phyloP scores from a whole-genome alignment of 2,888 invertebrate genomes.

The Tromatobia lineatoria region DNA sequence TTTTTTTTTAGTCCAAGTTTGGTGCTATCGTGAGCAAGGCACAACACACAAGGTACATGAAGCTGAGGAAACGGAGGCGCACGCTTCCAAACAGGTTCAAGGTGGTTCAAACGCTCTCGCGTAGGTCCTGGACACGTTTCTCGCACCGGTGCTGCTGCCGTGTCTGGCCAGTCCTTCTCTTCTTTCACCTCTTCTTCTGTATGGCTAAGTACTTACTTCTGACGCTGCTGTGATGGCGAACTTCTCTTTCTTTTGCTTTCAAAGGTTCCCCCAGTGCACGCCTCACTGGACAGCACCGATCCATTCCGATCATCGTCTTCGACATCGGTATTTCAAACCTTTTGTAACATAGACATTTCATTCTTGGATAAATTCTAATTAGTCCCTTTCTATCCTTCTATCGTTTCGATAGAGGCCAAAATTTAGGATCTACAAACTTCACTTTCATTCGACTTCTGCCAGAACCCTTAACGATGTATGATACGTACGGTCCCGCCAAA shows the following conservation, averaged over 20 bases:
- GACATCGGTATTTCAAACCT: background rate
- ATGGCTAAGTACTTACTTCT: conserved; percentile 6
- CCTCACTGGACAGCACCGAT: conserved; percentile 41
- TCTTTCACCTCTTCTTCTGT: conserved; percentile 19
- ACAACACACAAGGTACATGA: background rate
- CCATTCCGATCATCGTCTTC: conserved; percentile 47
- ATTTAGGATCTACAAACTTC: background rate
- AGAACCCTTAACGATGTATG: too few species aligned
- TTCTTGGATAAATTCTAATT: conserved; percentile 29
- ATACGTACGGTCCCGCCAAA: too few species aligned
- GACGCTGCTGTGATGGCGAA: conserved; percentile 41
- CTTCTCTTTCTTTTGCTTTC: conserved; percentile 4
- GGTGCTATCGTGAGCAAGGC: background rate
- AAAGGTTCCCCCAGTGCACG: conserved; percentile 15
- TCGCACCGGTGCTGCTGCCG: conserved; percentile 46
- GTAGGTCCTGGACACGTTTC: conserved; percentile 44
- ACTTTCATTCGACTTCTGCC: too few species aligned
- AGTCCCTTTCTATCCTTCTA: background rate
- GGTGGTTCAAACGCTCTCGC: conserved; percentile 63
- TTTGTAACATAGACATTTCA: conserved; percentile 8
- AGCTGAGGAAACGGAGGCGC: conserved; percentile 6
- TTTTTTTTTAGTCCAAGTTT: conserved; percentile 58
- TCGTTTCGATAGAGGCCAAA: background rate
- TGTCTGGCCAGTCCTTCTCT: conserved; percentile 34
- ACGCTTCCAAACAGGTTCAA: conserved; percentile 70